Percentiles rank a stretch among this genome's conserved stretches.
Evolutionary conservation across 2,113 vertebrate species (phyloP).

Genomic region (Gasterosteus nipponicus): DNA sequence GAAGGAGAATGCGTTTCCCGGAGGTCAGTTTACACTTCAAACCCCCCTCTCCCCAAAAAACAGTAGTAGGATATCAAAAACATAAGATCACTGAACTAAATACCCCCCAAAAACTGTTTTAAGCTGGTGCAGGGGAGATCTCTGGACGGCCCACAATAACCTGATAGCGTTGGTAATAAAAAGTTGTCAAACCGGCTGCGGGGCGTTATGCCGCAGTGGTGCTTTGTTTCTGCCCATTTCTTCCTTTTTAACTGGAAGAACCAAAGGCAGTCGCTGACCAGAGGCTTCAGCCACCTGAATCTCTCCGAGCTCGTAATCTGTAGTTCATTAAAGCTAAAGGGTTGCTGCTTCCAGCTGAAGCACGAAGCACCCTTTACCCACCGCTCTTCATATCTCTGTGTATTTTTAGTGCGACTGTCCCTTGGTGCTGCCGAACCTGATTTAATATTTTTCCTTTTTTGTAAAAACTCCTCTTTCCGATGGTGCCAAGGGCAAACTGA

Average conservation of each 20-base stretch:
- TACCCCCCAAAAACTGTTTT: neutral
- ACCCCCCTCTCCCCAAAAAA: neutral
- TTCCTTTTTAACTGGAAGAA: conserved; percentile 30
- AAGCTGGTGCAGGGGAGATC: neutral
- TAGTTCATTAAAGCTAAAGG: conserved; percentile 44
- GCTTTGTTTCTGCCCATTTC: conserved; percentile 19
- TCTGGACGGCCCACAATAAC: conserved; percentile 32
- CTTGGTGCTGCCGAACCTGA: conserved; percentile 4
- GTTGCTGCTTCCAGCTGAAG: conserved; percentile 10
- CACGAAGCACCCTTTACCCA: neutral
- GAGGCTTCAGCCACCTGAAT: conserved; percentile 33
- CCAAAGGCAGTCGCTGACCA: conserved; percentile 23
- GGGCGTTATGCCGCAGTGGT: conserved; percentile 38
- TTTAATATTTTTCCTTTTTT: conserved; percentile 14
- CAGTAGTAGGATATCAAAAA: neutral
- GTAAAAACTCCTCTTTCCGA: conserved; percentile 12
- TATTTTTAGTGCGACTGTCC: neutral
- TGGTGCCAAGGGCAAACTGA: conserved; percentile 56
- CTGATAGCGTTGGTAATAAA: conserved; percentile 46
- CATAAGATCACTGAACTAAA: neutral
- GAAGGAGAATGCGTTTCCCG: conserved; percentile 47
- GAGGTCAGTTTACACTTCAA: conserved; percentile 52
- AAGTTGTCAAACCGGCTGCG: conserved; percentile 38
- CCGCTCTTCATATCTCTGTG: neutral
- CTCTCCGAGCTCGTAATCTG: conserved; percentile 43